Evolutionary conservation across 2,113 vertebrate genomes (phyloP).

Genomic region (Grammomys surdaster): DNA sequence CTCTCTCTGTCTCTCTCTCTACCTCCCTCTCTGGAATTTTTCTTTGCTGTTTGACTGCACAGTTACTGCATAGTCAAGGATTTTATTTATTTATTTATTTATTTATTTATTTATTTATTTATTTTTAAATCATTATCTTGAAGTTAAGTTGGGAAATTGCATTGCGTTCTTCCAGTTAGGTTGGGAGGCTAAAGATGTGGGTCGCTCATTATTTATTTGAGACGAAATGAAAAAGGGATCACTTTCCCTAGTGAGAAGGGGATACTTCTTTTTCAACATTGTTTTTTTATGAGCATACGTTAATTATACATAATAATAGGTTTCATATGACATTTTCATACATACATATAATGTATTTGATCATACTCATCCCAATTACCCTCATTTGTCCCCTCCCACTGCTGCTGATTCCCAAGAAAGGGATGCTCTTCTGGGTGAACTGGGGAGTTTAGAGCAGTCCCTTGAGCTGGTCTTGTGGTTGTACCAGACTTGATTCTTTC

Average conservation of each 20-base stretch:
- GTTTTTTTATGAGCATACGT: background rate
- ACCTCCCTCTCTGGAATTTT: background rate
- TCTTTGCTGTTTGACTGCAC: constrained; percentile 50
- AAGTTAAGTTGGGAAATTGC: constrained; percentile 85
- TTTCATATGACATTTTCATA: constrained; percentile 2
- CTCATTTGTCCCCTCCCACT: background rate
- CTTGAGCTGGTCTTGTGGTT: constrained; percentile 74
- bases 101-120: background rate
- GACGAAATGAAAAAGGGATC: constrained; percentile 80
- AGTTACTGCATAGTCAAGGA: constrained; percentile 84
- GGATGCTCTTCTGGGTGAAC: constrained; percentile 64
- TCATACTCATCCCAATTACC: background rate
- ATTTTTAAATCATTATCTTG: constrained; percentile 81
- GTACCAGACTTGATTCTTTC: constrained; percentile 71
- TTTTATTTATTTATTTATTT: background rate
- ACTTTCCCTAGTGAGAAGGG: constrained; percentile 75
- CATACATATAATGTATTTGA: background rate
- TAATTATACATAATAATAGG: constrained; percentile 16
- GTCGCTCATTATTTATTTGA: constrained; percentile 81
- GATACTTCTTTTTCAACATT: background rate
- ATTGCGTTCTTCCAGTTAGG: constrained; percentile 84
- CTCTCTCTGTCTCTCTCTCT: too few relatives aligned
- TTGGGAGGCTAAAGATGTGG: constrained; percentile 82
- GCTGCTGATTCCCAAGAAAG: background rate
- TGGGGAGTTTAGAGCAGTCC: constrained; percentile 68